phyloP scores from a whole-genome alignment of 2,113 vertebrate genomes.

The Lophochroa leadbeateri region DNA sequence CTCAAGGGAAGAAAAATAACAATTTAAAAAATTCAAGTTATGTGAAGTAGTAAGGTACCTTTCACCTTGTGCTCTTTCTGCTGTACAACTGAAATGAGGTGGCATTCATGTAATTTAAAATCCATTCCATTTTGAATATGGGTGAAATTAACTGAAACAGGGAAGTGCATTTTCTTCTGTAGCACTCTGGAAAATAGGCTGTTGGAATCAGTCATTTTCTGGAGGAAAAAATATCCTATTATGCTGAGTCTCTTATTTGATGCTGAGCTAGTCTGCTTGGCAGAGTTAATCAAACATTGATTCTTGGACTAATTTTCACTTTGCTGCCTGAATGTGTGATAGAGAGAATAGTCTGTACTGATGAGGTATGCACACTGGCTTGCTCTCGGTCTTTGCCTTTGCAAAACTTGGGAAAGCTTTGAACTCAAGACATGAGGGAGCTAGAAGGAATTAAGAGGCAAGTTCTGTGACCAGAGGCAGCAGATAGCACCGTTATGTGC shows the following conservation, averaged over 20 bases:
- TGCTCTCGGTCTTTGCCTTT: background rate
- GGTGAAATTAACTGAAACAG: slow-evolving; percentile 28
- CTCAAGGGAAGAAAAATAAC: background rate
- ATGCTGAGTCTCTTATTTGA: slow-evolving; percentile 23
- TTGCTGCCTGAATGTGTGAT: background rate
- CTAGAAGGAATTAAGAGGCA: background rate
- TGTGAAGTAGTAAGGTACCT: background rate
- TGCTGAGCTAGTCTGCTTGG: background rate
- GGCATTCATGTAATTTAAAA: background rate
- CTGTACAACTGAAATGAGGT: background rate
- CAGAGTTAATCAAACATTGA: slow-evolving; percentile 55
- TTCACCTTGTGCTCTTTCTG: slow-evolving; percentile 5
- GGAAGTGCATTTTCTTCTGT: slow-evolving; percentile 19
- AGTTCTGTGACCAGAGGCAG: background rate
- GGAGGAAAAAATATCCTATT: background rate
- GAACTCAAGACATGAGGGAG: background rate
- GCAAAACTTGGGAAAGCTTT: background rate
- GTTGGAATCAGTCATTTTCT: background rate
- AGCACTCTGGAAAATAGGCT: slow-evolving; percentile 8
- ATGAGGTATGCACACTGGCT: background rate
- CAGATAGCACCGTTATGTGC: background rate
- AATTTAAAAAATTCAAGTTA: background rate
- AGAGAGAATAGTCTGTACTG: background rate
- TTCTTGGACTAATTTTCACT: slow-evolving; percentile 40
- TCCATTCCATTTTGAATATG: slow-evolving; percentile 12